Evolutionary conservation across 1,140 invertebrate genomes (phyloP).

Genomic region (Neoseiulus cucumeris): DNA sequence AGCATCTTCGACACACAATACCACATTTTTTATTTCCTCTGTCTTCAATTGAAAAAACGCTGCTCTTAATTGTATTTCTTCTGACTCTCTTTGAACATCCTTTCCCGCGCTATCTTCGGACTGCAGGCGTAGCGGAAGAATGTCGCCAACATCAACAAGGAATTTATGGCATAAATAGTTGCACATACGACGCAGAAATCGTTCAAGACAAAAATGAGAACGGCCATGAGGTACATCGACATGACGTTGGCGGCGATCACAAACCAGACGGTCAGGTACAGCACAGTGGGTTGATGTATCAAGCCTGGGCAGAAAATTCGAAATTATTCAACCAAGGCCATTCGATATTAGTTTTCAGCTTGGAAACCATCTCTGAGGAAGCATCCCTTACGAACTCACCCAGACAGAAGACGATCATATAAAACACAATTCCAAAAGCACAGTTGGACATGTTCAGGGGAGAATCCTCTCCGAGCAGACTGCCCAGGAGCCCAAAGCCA

Average conservation of each 20-base stretch:
- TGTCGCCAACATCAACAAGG: conserved; percentile 27
- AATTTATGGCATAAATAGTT: conserved; percentile 51
- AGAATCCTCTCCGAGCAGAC: conserved; percentile 34
- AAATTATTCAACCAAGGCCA: too few species aligned
- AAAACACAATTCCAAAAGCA: conserved; percentile 46
- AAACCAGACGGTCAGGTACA: conserved; percentile 35
- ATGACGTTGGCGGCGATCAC: conserved; percentile 37
- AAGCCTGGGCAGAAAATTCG: conserved; percentile 35
- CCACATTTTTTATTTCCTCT: too few species aligned
- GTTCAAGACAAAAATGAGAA: conserved; percentile 47
- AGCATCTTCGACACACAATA: too few species aligned
- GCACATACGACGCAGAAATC: conserved; percentile 64
- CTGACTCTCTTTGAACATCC: not conserved
- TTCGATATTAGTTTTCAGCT: too few species aligned
- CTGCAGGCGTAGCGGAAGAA: not conserved
- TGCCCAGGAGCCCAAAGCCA: conserved; percentile 47
- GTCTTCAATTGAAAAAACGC: too few species aligned
- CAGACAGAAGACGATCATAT: conserved; percentile 37
- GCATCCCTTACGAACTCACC: not conserved
- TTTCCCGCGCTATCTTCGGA: not conserved
- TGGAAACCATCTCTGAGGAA: too few species aligned
- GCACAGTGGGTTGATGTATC: conserved; percentile 30
- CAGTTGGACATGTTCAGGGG: conserved; percentile 48
- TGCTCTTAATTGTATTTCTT: conserved; percentile 5
- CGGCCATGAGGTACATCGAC: conserved; percentile 52